Evolutionary conservation across 2,797 vertebrate genomes (phyloP).

Genomic region (Enteromius afrohamiltoni): DNA sequence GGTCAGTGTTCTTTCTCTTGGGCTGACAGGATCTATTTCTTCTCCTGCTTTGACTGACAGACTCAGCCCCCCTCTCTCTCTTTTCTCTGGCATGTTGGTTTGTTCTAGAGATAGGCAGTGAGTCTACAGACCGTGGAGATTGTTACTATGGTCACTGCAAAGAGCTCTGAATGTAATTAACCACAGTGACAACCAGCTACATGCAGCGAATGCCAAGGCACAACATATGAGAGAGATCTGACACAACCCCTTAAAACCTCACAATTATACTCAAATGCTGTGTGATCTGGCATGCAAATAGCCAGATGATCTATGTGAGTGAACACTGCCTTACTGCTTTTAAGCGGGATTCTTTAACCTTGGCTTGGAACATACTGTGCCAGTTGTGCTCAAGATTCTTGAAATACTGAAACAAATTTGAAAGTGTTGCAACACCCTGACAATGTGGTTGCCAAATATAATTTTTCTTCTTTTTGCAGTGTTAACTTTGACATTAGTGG

Average conservation of each 20-base stretch:
- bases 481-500: background rate
- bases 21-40: slow-evolving; percentile 17
- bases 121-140: slow-evolving; percentile 29
- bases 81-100: slow-evolving; percentile 31
- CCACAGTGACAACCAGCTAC: slow-evolving; percentile 28
- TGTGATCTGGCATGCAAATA: background rate
- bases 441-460: background rate
- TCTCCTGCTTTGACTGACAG: slow-evolving; percentile 38
- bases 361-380: background rate
- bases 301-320: background rate
- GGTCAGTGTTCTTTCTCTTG: slow-evolving; percentile 13
- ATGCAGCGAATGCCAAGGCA: slow-evolving; percentile 11
- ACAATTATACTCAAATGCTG: background rate
- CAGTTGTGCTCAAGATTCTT: background rate
- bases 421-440: background rate
- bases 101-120: slow-evolving; percentile 19
- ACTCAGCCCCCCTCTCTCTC: slow-evolving; percentile 3
- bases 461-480: background rate
- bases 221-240: background rate
- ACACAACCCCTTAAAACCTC: background rate
- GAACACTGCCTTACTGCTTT: background rate
- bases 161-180: slow-evolving; percentile 27
- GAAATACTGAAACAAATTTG: background rate
- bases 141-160: slow-evolving; percentile 57
- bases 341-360: background rate